Evolutionary conservation across 1,140 invertebrate genomes (phyloP).

Genomic region (Zaprionus ornatus): DNA sequence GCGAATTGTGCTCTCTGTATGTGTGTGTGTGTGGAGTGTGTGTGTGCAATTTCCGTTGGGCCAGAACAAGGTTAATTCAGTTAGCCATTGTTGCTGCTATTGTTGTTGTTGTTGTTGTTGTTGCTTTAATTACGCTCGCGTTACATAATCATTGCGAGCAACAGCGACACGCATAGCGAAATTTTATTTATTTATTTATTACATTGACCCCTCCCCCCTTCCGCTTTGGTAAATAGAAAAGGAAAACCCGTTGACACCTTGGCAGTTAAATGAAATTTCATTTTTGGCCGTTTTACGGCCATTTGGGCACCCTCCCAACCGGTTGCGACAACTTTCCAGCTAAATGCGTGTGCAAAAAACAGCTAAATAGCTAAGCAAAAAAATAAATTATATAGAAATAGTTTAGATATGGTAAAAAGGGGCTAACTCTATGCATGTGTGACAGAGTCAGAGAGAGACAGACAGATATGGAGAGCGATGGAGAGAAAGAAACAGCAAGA

Average conservation of each 20-base stretch:
- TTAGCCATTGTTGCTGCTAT: constrained; percentile 61
- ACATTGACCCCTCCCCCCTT: background rate
- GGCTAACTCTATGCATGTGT: constrained; percentile 3
- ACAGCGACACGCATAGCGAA: constrained; percentile 57
- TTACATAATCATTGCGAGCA: constrained; percentile 69
- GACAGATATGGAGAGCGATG: background rate
- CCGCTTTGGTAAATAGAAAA: background rate
- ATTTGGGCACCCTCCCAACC: constrained; percentile 24
- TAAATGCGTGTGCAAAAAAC: constrained; percentile 7
- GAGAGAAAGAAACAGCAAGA: constrained; percentile 3
- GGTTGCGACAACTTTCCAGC: constrained; percentile 40
- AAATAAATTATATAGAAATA: constrained; percentile 34
- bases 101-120: constrained; percentile 30
- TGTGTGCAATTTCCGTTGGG: constrained; percentile 68
- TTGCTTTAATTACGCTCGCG: constrained; percentile 71
- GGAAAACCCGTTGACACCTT: constrained; percentile 35
- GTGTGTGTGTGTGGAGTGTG: constrained; percentile 20
- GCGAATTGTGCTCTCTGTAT: background rate
- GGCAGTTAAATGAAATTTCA: background rate
- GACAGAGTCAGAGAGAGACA: background rate
- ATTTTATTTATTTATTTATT: constrained; percentile 20
- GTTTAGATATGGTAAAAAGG: constrained; percentile 30
- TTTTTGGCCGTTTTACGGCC: constrained; percentile 21
- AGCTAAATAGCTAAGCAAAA: constrained; percentile 12
- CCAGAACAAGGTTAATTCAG: constrained; percentile 78